These are phyloP conservation scores for Limnephilus marmoratus DNA, from an alignment of 2,888 invertebrate genomes.

Conservation along the genomic window DNA sequence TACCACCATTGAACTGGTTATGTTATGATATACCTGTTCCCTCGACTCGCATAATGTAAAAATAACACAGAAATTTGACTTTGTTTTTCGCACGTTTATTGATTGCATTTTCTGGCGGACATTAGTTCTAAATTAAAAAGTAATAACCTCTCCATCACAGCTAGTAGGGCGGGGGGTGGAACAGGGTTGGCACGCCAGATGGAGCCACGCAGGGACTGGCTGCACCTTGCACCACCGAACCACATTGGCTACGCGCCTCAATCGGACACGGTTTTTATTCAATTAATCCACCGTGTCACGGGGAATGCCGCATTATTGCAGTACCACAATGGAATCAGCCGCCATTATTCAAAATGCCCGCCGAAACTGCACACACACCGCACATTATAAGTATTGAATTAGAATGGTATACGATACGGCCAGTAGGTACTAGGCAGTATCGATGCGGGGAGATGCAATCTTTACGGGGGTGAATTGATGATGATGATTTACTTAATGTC, in stretches of 20 bases:
- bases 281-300: constrained; percentile 62
- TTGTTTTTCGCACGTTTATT: background rate
- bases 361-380: constrained; percentile 1
- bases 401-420: constrained; percentile 46
- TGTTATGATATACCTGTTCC: too few species aligned
- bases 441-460: constrained; percentile 46
- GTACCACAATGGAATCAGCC: constrained; percentile 28
- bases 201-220: constrained; percentile 28
- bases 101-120: background rate
- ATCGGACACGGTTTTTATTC: constrained; percentile 65
- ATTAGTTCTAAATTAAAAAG: constrained; percentile 27
- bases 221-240: constrained; percentile 59
- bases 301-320: constrained; percentile 40
- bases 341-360: constrained; percentile 46
- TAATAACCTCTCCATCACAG: background rate
- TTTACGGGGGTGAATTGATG: background rate
- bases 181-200: constrained; percentile 28
- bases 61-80: background rate
- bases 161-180: constrained; percentile 34
- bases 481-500: constrained; percentile 62
- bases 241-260: constrained; percentile 61
- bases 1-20: too few species aligned
- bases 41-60: background rate
- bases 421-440: background rate
- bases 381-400: constrained; percentile 58